Conservation (phyloP, 2,113 vertebrate genomes). For the Hucho hucho region DNA sequence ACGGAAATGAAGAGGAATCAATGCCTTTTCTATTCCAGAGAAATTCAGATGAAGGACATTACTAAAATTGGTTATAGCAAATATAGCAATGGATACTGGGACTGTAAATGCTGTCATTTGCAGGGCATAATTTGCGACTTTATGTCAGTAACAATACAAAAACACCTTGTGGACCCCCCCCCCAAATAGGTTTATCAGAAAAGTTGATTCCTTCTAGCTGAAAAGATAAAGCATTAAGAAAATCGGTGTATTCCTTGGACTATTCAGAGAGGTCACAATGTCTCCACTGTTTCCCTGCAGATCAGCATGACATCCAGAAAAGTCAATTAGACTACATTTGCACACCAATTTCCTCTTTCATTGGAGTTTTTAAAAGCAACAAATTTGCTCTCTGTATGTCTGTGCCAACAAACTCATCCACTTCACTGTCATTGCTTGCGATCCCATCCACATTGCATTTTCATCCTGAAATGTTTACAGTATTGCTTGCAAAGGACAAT, state of each 20-base stretch:
- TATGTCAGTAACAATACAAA: background rate
- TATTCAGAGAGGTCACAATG: background rate
- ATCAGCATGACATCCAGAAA: background rate
- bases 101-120: background rate
- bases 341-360: constrained; percentile 19
- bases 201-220: background rate
- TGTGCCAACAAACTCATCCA: constrained; percentile 19
- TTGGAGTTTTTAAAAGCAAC: constrained; percentile 29
- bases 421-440: constrained; percentile 13
- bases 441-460: constrained; percentile 8
- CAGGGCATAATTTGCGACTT: background rate
- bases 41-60: background rate
- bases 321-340: background rate
- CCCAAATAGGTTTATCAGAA: background rate
- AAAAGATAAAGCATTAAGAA: too few relatives aligned
- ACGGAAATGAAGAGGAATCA: constrained; percentile 23
- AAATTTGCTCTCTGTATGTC: constrained; percentile 25
- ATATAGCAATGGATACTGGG: background rate
- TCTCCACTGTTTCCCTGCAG: background rate
- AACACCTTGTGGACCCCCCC: background rate
- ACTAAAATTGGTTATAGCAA: background rate
- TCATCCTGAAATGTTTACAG: background rate
- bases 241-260: background rate
- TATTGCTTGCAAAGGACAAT: too few relatives aligned
- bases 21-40: background rate